Conservation (phyloP, 2,888 invertebrate species). For the Alviniconcha strummeri region DNA sequence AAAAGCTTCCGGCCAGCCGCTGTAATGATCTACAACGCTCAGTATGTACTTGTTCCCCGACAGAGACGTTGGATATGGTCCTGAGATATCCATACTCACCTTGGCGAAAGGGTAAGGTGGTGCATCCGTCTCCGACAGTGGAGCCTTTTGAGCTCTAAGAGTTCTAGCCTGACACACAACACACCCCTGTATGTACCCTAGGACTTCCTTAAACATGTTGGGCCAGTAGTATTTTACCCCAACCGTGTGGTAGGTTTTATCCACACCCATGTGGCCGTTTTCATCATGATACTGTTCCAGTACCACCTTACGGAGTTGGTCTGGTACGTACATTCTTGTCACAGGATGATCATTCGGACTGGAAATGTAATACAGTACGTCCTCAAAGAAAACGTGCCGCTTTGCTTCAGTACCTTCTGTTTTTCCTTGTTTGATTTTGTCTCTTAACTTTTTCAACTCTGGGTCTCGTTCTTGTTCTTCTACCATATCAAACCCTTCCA, state of each 20-base stretch:
- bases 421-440: neutral
- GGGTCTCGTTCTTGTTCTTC: neutral
- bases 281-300: constrained; percentile 22
- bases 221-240: constrained; percentile 32
- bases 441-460: neutral
- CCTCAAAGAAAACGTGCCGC: neutral
- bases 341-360: neutral
- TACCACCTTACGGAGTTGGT: neutral
- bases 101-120: constrained; percentile 32
- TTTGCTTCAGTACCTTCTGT: neutral
- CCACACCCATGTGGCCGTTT: constrained; percentile 21
- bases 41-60: constrained; percentile 36
- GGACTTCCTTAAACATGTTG: constrained; percentile 20
- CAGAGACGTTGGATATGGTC: constrained; percentile 31
- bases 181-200: constrained; percentile 21
- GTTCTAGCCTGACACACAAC: constrained; percentile 23
- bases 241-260: constrained; percentile 24
- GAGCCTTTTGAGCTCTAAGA: constrained; percentile 7
- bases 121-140: constrained; percentile 17
- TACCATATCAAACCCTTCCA: neutral
- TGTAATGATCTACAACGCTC: constrained; percentile 21
- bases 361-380: neutral
- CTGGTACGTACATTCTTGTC: neutral
- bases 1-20: constrained; percentile 41
- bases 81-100: constrained; percentile 27